phyloP scores from a whole-genome alignment of 2,888 invertebrate genomes.

The Panzeria rudis region DNA sequence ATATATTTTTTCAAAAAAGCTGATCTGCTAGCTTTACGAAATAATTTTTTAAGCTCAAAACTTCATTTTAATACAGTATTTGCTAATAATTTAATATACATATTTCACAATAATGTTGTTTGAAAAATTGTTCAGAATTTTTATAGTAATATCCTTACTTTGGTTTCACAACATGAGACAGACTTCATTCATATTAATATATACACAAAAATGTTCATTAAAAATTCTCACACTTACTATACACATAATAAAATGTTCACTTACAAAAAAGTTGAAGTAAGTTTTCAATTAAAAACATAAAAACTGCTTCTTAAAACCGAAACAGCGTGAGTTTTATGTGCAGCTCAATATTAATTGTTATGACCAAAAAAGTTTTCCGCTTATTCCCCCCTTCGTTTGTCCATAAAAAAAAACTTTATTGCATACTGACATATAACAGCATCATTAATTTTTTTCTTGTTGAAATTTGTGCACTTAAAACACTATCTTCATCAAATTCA shows the following conservation, averaged over 20 bases:
- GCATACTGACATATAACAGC: constrained; percentile 60
- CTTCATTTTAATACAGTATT: too few relatives aligned
- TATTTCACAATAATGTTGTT: too few relatives aligned
- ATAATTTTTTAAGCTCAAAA: too few relatives aligned
- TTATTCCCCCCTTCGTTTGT: background rate
- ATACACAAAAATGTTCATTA: constrained; percentile 2
- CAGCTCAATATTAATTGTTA: constrained; percentile 28
- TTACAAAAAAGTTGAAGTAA: background rate
- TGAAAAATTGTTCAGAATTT: background rate
- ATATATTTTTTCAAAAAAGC: background rate
- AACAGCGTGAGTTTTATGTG: constrained; percentile 3
- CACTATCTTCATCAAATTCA: constrained; percentile 60
- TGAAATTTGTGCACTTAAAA: constrained; percentile 59
- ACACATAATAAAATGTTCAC: background rate
- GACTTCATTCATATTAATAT: background rate
- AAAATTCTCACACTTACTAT: background rate
- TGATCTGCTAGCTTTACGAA: too few relatives aligned
- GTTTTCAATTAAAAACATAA: constrained; percentile 41
- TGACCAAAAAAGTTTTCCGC: constrained; percentile 26
- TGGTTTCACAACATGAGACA: background rate
- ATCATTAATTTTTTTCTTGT: constrained; percentile 65
- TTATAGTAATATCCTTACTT: background rate
- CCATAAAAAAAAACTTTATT: constrained; percentile 3
- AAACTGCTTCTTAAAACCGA: background rate
- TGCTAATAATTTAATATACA: too few relatives aligned